Conservation (phyloP, 2,113 vertebrate species). For the Melierax canorus region DNA sequence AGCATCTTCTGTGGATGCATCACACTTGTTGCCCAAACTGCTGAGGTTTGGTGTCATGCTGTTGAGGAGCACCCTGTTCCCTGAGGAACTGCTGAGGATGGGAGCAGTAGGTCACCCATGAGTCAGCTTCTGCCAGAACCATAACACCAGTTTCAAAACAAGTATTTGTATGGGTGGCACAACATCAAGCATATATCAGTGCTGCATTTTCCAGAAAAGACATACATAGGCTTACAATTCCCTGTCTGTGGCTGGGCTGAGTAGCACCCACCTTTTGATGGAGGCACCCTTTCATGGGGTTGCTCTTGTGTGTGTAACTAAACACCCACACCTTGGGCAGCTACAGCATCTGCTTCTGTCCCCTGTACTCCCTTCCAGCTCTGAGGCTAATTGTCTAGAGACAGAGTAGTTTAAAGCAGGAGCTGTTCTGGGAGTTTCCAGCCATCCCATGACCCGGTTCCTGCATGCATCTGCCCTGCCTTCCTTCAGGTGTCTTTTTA, state of each 20-base stretch:
- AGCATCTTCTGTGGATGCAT: background rate
- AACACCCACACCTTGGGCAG: background rate
- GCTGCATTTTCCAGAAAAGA: background rate
- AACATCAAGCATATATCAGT: background rate
- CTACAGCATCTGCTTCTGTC: background rate
- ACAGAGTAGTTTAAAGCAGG: background rate
- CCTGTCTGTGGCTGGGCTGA: background rate
- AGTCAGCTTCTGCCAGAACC: background rate
- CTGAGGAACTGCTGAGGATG: background rate
- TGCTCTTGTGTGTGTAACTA: background rate
- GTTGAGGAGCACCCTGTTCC: background rate
- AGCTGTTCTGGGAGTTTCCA: background rate
- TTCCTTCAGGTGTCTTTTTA: background rate
- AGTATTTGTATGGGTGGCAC: background rate
- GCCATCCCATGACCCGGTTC: rapidly evolving
- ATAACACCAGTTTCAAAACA: background rate
- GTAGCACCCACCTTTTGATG: background rate
- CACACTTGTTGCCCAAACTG: background rate
- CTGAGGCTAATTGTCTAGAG: background rate
- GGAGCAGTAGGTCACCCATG: background rate
- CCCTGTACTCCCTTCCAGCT: background rate
- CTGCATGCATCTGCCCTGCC: background rate
- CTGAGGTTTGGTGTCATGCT: background rate
- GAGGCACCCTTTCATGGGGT: background rate
- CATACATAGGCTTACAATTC: background rate